Conservation (phyloP, 2,797 vertebrate genomes). For the Melanotaenia parkinsoni region DNA sequence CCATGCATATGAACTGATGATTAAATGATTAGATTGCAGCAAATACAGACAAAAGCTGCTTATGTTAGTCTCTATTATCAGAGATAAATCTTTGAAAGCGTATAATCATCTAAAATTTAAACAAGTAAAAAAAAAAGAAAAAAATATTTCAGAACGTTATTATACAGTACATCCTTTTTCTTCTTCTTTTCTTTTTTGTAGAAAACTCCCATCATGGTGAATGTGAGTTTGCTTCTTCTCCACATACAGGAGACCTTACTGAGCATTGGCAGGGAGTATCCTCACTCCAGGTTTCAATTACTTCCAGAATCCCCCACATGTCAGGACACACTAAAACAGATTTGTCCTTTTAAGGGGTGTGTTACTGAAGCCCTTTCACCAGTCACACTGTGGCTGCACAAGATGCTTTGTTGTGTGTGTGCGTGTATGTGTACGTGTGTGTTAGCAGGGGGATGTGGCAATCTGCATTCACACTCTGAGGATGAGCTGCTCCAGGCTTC, state of each 20-base stretch:
- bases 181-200: too few species aligned
- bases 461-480: conserved; percentile 4
- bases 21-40: too few species aligned
- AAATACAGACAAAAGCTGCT: too few species aligned
- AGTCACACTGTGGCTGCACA: conserved; percentile 18
- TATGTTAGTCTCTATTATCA: too few species aligned
- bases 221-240: not conserved
- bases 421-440: not conserved
- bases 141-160: too few species aligned
- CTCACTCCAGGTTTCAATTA: not conserved
- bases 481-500: conserved; percentile 48
- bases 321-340: not conserved
- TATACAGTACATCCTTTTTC: too few species aligned
- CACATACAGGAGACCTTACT: too few species aligned
- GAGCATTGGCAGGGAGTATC: not conserved
- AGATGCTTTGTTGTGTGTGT: conserved; percentile 27
- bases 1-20: too few species aligned
- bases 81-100: too few species aligned
- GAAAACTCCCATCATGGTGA: too few species aligned
- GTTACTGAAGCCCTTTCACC: not conserved
- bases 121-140: too few species aligned
- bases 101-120: too few species aligned
- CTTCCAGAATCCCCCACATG: not conserved
- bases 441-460: not conserved
- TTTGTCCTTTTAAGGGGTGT: not conserved